phyloP scores from a whole-genome alignment of 2,888 invertebrate species.

The Lepidocyrtinus sp. region DNA sequence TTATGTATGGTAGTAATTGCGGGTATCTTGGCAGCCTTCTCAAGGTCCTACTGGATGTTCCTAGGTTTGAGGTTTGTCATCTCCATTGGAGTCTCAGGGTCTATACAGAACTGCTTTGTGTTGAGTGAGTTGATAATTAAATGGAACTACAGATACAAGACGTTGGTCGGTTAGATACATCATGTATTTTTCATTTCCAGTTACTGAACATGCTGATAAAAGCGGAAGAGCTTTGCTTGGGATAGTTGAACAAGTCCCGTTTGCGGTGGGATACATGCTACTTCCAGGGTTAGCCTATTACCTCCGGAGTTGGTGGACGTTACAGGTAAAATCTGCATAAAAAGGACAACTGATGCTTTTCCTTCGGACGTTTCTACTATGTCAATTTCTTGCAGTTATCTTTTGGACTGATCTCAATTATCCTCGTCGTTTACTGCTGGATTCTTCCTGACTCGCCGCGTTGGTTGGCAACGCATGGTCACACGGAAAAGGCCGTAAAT shows the following conservation, averaged over 20 bases:
- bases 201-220: slow-evolving; percentile 66
- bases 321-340: no score
- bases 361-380: no score
- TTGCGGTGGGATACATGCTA: slow-evolving; percentile 68
- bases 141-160: background rate
- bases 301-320: slow-evolving; percentile 60
- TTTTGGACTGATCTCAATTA: slow-evolving; percentile 62
- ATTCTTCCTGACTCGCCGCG: slow-evolving; percentile 67
- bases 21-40: slow-evolving; percentile 64
- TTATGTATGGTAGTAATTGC: slow-evolving; percentile 47
- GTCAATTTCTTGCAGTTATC: slow-evolving; percentile 48
- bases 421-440: slow-evolving; percentile 64
- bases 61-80: slow-evolving; percentile 64
- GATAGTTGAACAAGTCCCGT: slow-evolving; percentile 64
- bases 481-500: slow-evolving; percentile 61
- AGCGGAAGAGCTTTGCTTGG: slow-evolving; percentile 62
- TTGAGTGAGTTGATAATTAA: slow-evolving; percentile 54
- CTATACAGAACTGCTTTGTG: slow-evolving; percentile 67
- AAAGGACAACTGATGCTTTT: no score
- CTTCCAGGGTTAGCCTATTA: slow-evolving; percentile 65
- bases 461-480: slow-evolving; percentile 66
- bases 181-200: slow-evolving; percentile 38
- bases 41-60: slow-evolving; percentile 65
- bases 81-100: slow-evolving; percentile 67
- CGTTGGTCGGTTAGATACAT: background rate